Base-by-base conservation (phyloP, 2,797 vertebrate species). In the Siniperca scherzeri region DNA sequence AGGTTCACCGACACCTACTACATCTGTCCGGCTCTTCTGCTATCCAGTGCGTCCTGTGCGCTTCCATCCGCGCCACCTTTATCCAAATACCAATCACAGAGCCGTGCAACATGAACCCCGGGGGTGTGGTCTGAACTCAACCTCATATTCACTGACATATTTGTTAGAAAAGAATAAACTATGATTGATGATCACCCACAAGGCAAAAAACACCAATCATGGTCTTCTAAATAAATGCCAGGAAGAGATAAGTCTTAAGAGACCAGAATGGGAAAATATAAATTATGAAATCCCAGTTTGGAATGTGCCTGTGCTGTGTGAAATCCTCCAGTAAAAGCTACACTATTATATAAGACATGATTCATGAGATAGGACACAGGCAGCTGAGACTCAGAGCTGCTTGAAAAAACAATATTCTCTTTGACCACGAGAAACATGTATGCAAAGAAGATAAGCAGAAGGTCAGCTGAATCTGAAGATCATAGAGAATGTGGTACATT, bases 81-180 rank as follows among this genome's bases (percentile, higher is more conserved):
- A 72, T 66, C 73, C 71, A 27, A 3, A 13, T 13, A 17, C 76
- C 81, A 67, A 78, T 76, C 74, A 74, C 72, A 74, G 56, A 65
- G 74, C 42, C 6, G 68, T 3, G 53, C 3, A 40, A 36, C 57
- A 50, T 4, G 7, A 9, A n/a, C 2, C 81, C 42, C 27, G 22
- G 66, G 81, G 87, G 89, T 55, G 89, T 72, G 84, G 82, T 73
- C 80, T 81, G 59, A 57, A 33, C 46, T 53, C 53, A 57, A 2
- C 70, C 57, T 13, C 46, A 14, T 13, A 21, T 19, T 19, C 53
- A 22, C 30, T 25, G 13, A 69, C 17, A 46, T 2, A 3, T 16
- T 7, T 36, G 13, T 25, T 1, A 40, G 38, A 50, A 52, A 17
- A 13, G 2, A 30, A 25, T 53, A 14, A 56, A 52, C 13, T 10